Conservation (phyloP, 2,888 invertebrate genomes). For the Aphodius sticticus region DNA sequence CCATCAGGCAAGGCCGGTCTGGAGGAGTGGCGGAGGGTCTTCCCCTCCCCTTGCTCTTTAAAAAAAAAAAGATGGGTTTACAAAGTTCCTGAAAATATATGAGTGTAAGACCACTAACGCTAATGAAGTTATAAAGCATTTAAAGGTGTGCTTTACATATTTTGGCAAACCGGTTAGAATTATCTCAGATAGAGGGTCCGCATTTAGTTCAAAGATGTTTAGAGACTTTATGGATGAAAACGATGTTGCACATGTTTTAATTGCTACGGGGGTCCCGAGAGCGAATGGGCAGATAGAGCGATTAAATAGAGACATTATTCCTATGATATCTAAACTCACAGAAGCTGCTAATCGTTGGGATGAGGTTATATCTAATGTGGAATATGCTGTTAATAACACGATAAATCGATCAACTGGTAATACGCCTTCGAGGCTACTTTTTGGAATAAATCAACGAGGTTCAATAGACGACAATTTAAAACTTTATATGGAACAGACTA, state of each 20-base stretch:
- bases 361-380: slow-evolving; percentile 8
- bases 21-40: too few species aligned
- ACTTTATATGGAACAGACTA: too few species aligned
- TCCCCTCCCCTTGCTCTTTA: too few species aligned
- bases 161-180: slow-evolving; percentile 14
- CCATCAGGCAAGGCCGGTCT: too few species aligned
- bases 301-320: slow-evolving; percentile 4
- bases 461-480: not conserved
- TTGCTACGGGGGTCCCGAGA: too few species aligned
- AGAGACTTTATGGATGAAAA: slow-evolving; percentile 15
- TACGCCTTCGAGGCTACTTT: slow-evolving; percentile 15
- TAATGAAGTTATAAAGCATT: not conserved
- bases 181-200: slow-evolving; percentile 16
- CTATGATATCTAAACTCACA: too few species aligned
- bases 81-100: slow-evolving; percentile 14
- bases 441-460: slow-evolving; percentile 19
- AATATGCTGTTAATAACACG: not conserved
- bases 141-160: not conserved
- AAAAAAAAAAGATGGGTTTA: too few species aligned
- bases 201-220: slow-evolving; percentile 18
- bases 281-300: slow-evolving; percentile 7
- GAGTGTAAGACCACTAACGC: slow-evolving; percentile 17
- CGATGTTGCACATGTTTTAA: slow-evolving; percentile 14
- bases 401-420: not conserved
- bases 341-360: too few species aligned